These are phyloP conservation scores for Acrocephalus kingi DNA, from an alignment of 2,113 vertebrate species.

Conservation along the genomic window DNA sequence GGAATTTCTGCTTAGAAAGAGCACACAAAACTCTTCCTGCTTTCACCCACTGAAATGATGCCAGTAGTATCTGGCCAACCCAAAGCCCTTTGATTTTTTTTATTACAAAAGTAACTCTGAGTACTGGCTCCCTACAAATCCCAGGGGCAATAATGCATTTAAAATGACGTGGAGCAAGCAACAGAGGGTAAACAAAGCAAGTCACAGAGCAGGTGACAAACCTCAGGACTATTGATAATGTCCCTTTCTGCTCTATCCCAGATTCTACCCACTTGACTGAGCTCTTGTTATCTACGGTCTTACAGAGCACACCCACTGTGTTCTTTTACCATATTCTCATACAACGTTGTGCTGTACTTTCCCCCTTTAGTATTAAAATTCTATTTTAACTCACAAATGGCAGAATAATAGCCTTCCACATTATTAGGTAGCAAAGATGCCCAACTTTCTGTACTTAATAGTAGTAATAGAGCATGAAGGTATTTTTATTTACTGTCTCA, in stretches of 20 bases:
- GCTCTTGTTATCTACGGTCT: neutral
- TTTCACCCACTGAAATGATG: neutral
- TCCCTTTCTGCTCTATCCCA: neutral
- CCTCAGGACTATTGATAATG: neutral
- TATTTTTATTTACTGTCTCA: neutral
- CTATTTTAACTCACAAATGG: neutral
- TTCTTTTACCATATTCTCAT: neutral
- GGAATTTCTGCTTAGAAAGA: neutral
- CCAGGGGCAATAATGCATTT: neutral
- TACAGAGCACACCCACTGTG: neutral
- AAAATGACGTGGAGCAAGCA: neutral
- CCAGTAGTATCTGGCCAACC: neutral
- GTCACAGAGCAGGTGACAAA: neutral
- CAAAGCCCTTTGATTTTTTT: neutral
- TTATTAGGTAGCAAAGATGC: neutral
- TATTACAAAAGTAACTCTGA: neutral
- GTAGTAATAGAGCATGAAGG: neutral
- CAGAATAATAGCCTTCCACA: neutral
- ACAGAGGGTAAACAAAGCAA: neutral
- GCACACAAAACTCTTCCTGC: neutral
- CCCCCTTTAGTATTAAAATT: neutral
- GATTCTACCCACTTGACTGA: neutral
- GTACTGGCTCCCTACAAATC: neutral
- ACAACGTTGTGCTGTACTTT: neutral
- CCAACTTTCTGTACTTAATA: neutral